Percentiles rank a stretch among this genome's conserved stretches.
Evolutionary conservation across 2,797 vertebrate species (phyloP).

Genomic region (Lutra lutra): DNA sequence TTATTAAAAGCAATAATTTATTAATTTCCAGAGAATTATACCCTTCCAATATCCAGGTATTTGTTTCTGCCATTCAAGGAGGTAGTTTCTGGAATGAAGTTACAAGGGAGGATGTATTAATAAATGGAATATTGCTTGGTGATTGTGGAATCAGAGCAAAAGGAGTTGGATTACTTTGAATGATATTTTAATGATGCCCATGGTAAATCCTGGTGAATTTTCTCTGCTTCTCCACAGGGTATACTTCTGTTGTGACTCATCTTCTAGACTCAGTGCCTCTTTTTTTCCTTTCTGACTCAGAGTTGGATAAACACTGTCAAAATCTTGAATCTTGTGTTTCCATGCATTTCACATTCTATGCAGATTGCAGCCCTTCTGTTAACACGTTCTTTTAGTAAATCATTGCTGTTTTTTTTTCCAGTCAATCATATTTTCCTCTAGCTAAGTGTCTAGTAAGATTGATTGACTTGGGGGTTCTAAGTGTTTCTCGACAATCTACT

Average conservation of each 20-base stretch:
- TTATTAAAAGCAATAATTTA: neutral
- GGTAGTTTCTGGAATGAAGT: neutral
- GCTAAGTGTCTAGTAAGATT: neutral
- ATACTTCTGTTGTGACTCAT: neutral
- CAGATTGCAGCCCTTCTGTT: neutral
- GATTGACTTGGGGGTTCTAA: neutral
- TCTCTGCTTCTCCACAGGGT: neutral
- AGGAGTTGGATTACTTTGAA: neutral
- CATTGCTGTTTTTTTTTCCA: neutral
- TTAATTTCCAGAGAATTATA: neutral
- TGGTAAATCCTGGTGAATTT: neutral
- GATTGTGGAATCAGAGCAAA: neutral
- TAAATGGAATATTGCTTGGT: neutral
- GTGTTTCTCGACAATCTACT: neutral
- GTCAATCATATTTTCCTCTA: neutral
- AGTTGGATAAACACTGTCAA: neutral
- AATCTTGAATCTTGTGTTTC: neutral
- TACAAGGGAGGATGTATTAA: neutral
- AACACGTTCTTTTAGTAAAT: neutral
- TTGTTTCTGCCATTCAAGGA: neutral
- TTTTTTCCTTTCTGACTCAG: neutral
- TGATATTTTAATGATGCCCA: neutral
- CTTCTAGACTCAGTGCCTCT: neutral
- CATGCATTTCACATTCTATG: neutral
- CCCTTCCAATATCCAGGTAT: neutral